A percentile compares a stretch with the other conserved stretches of the same genome.
Evolutionary conservation across 2,797 vertebrate species (phyloP).

Genomic region (Macropus fuliginosus): DNA sequence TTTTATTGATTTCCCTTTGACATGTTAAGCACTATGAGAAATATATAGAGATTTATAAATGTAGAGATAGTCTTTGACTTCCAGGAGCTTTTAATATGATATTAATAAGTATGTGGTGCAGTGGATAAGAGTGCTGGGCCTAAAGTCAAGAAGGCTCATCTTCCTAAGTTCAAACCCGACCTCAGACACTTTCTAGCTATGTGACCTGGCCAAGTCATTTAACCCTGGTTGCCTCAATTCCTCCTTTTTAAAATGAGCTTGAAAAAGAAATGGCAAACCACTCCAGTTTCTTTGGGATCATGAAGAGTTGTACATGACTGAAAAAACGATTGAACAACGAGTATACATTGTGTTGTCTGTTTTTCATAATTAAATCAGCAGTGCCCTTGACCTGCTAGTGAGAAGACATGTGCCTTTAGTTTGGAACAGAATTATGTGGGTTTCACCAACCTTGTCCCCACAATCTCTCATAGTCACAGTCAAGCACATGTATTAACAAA

Average conservation of each 20-base stretch:
- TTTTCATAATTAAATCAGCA: not conserved
- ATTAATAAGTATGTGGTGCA: not conserved
- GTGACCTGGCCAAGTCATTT: not conserved
- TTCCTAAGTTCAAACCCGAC: not conserved
- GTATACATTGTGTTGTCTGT: not conserved
- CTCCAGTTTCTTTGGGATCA: not conserved
- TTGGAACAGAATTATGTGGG: not conserved
- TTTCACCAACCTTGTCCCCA: not conserved
- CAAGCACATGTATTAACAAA: not conserved
- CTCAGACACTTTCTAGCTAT: not conserved
- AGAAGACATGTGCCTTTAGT: not conserved
- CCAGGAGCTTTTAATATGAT: not conserved
- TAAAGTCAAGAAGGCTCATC: not conserved
- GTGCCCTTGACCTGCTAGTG: not conserved
- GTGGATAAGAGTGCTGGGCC: too few species aligned
- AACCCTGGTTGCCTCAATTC: not conserved
- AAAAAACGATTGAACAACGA: not conserved
- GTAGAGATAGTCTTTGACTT: not conserved
- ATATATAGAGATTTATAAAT: not conserved
- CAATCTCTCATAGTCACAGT: not conserved
- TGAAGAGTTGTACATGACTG: not conserved
- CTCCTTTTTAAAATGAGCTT: not conserved
- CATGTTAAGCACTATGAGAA: not conserved
- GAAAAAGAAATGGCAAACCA: not conserved
- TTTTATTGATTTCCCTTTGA: not conserved